Evolutionary conservation across 2,888 invertebrate genomes (phyloP).

Genomic region (Acleris laterana): DNA sequence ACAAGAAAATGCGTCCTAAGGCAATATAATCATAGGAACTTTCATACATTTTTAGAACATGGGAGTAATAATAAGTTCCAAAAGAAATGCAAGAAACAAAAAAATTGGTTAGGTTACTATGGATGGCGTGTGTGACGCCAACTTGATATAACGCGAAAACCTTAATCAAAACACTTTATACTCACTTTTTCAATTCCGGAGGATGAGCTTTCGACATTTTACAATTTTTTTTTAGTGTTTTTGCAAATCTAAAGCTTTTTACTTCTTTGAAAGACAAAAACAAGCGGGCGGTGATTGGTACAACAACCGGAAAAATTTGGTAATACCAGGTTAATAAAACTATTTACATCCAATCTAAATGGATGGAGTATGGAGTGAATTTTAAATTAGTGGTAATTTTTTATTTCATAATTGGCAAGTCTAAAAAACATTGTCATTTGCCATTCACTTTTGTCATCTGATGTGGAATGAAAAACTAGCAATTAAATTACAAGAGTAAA

Average conservation of each 20-base stretch:
- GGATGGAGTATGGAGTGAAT: too few relatives aligned
- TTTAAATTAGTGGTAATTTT: too few relatives aligned
- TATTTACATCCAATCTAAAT: not conserved
- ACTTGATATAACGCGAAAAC: slow-evolving; percentile 1
- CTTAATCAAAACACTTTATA: slow-evolving; percentile 43
- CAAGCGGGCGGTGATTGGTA: not conserved
- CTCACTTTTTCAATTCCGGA: slow-evolving; percentile 98
- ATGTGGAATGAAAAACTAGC: too few relatives aligned
- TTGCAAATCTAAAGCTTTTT: slow-evolving; percentile 20
- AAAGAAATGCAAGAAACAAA: not conserved
- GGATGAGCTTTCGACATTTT: slow-evolving; percentile 98
- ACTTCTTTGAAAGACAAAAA: not conserved
- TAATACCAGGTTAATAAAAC: slow-evolving; percentile 18
- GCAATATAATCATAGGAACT: too few relatives aligned
- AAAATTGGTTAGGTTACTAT: slow-evolving; percentile 46
- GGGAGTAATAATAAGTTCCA: not conserved
- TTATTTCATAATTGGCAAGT: too few relatives aligned
- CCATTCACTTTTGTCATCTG: too few relatives aligned
- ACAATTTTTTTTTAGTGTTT: slow-evolving; percentile 55
- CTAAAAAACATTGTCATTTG: too few relatives aligned
- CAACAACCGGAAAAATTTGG: slow-evolving; percentile 23
- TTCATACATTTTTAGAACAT: too few relatives aligned
- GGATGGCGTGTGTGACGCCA: slow-evolving; percentile 42
- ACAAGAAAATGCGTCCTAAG: too few relatives aligned
- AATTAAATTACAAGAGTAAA: too few relatives aligned